Base-by-base conservation (phyloP, 2,888 invertebrate genomes). In the Eristalis intricaria region DNA sequence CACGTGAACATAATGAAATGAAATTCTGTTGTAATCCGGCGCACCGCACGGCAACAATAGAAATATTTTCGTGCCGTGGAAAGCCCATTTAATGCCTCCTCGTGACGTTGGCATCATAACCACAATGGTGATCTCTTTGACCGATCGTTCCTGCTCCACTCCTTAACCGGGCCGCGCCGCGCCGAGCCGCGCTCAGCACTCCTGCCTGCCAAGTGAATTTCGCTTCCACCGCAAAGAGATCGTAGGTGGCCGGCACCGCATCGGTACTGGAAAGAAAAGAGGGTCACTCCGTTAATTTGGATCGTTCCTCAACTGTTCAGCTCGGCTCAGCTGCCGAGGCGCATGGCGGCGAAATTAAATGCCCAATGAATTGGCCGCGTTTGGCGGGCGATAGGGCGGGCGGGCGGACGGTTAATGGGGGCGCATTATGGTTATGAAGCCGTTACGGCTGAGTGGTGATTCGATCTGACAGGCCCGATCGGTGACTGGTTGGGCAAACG, bases 21-120 rank as follows among this genome's bases (percentile, higher is more conserved):
- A 75, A 83, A 66, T 75, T 86, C 86, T 78, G 83, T 83, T 86
- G 83, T 29, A 82, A 86, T 83, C 61, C 84, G 26, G 60, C 11
- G 19, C 40, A 22, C 66, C 10, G 50, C 40, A 26, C 35, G 40
- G 66, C 43, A 87, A 87, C 87, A 87, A 87, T 84, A 66, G 83
- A 80, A 79, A 87, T 76, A 84, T 73, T 75, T 83, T 86, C 83
- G 83, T 87, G 87, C 87, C 50, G 58, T 87, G 84, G 69, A 87
- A 87, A 84, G 87, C 87, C 87, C 87, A 87, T 84, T 84, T 84
- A 87, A 87, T 84, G 80, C 75, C 84, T 87, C 68, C 76, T 84
- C 87, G 87, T 87, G 87, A 87, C 80, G 84, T 84, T 84, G 84
- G 76, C 79, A 84, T 87, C 79, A 84, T 84, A 87, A 84, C 87